phyloP scores from a whole-genome alignment of 2,888 invertebrate genomes.

The Drosophila hamatofila region DNA sequence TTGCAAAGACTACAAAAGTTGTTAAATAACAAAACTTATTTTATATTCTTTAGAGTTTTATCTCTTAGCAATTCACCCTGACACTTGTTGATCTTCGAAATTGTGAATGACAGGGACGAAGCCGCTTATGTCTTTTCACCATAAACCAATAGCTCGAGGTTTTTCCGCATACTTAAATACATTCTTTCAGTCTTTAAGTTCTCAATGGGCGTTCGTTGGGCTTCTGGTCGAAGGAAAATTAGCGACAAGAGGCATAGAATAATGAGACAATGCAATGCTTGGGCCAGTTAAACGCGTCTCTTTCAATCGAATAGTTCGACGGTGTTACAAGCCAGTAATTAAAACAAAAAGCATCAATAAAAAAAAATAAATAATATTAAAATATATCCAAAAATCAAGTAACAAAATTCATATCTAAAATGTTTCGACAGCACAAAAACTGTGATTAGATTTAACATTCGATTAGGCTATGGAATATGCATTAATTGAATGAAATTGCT shows the following conservation, averaged over 20 bases:
- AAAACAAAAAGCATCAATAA: not conserved
- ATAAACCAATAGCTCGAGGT: slow-evolving; percentile 5
- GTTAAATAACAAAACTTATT: no score
- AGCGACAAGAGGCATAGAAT: slow-evolving; percentile 60
- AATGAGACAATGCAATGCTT: slow-evolving; percentile 14
- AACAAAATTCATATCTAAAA: not conserved
- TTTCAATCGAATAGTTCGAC: slow-evolving; percentile 44
- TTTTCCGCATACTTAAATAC: slow-evolving; percentile 13
- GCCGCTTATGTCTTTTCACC: slow-evolving; percentile 14
- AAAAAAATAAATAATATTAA: not conserved
- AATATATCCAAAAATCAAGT: not conserved
- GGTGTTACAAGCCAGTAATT: not conserved
- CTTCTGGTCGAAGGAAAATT: slow-evolving; percentile 53
- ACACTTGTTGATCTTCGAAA: slow-evolving; percentile 16
- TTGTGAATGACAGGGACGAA: slow-evolving; percentile 23
- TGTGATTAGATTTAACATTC: not conserved
- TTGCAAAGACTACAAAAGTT: not conserved
- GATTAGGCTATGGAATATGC: not conserved
- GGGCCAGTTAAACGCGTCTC: slow-evolving; percentile 48
- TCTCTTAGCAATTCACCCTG: not conserved
- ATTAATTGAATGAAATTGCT: not conserved
- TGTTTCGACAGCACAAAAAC: not conserved
- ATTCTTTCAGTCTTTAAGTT: slow-evolving; percentile 35
- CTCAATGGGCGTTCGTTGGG: slow-evolving; percentile 66
- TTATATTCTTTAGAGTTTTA: not conserved